Evolutionary conservation across 2,113 vertebrate species (phyloP), one percentile per base, ranked within the genome.

Genomic region (Hymenochirus boettgeri): DNA sequence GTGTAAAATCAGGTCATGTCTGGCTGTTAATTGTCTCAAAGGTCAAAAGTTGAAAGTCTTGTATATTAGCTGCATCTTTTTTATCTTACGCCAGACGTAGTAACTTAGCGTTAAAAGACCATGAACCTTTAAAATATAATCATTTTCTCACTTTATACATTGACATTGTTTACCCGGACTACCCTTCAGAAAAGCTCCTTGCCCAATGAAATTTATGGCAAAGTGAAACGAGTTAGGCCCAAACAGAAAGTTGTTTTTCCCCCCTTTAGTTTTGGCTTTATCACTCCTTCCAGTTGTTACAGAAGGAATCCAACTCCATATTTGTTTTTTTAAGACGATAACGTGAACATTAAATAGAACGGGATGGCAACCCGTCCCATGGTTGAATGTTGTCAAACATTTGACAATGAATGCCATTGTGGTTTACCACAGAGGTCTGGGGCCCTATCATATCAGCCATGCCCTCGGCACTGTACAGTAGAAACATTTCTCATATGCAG

Each of bases 371-470:
- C 66, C 70, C 73, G 75, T 63, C 65, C 71, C 29, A 69, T 23
- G 46, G 2, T 23, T 0, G 62, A 73, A 73, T 42, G 69, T 53
- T 62, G 77, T 45, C 71, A 62, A 79, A 53, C 37, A 0, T 25
- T 74, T 58, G 79, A 70, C 73, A 73, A 39, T 74, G 65, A 46
- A 72, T 58, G 63, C n/a, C 73, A 71, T 62, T 79, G 85, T 76
- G 87, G 86, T 81, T 45, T 65, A 82, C 85, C 84, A 75, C 87
- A 87, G 81, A 76, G 80, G 80, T 72, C 26, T 69, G 60, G 67
- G 64, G 69, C 63, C 70, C 78, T 80, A 73, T 79, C 86, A 42
- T 64, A 65, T 69, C 65, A 17, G 23, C 62, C 80, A 79, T 73
- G 65, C 53, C 70, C 72, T 76, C n/a, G n/a, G n/a, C n/a, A n/a